Evolutionary conservation across 2,888 invertebrate species (phyloP).

Genomic region (Strigamia transsilvanica): DNA sequence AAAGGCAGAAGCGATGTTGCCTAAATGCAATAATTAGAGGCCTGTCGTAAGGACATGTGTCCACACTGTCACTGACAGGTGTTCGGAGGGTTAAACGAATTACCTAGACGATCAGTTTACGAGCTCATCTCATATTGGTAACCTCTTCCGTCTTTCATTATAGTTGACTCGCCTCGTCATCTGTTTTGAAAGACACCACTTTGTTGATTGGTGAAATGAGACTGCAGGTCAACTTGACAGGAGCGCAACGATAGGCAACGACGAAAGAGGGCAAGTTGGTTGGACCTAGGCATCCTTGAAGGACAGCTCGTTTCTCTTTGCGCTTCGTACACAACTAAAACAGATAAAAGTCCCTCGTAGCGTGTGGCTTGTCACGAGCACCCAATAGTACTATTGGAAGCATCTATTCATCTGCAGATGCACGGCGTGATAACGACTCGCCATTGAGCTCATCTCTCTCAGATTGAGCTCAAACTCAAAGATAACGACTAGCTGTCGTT

Average conservation of each 20-base stretch:
- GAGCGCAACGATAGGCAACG: not conserved
- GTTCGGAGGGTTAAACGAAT: not conserved
- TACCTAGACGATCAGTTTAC: not conserved
- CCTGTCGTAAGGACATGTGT: too few relatives aligned
- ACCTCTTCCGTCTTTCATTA: constrained; percentile 22
- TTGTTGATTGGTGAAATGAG: constrained; percentile 17
- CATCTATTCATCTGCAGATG: constrained; percentile 39
- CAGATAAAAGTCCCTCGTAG: constrained; percentile 5
- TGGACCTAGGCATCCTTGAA: not conserved
- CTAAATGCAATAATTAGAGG: too few relatives aligned
- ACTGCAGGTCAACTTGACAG: constrained; percentile 30
- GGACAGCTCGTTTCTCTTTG: constrained; percentile 21
- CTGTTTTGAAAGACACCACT: constrained; percentile 3
- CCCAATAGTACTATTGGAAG: constrained; percentile 36
- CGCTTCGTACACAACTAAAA: not conserved
- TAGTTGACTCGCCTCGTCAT: not conserved
- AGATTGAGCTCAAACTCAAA: constrained; percentile 42
- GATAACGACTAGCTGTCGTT: constrained; percentile 39
- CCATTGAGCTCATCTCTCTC: constrained; percentile 38
- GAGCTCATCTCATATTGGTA: not conserved
- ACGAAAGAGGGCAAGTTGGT: constrained; percentile 4
- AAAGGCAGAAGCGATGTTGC: too few relatives aligned
- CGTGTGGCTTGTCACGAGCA: constrained; percentile 37
- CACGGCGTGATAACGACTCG: constrained; percentile 32
- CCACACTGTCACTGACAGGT: not conserved